Conservation (phyloP, 2,888 invertebrate species). For the Tipula confusa region DNA sequence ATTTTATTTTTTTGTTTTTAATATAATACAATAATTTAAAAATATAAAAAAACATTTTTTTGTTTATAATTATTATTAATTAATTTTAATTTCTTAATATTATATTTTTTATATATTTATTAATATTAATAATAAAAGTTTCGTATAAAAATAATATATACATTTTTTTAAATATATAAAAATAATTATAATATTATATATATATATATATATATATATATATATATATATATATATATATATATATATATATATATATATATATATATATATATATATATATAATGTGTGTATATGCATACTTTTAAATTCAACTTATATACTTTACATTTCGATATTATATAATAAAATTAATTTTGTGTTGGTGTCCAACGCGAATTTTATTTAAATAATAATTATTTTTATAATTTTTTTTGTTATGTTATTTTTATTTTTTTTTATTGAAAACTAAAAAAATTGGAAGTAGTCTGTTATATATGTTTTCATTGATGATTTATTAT, state of each 20-base stretch:
- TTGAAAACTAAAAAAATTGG: slow-evolving; percentile 16
- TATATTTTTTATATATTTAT: not conserved
- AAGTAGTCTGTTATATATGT: not conserved
- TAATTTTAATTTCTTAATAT: not conserved
- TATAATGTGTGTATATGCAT: too few species aligned
- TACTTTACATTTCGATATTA: slow-evolving; percentile 13
- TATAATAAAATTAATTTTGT: not conserved
- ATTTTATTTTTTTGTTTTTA: not conserved
- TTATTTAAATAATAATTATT: slow-evolving; percentile 7
- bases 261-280: not conserved
- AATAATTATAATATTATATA: not conserved
- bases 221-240: not conserved
- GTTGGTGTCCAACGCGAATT: not conserved
- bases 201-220: slow-evolving; percentile 3
- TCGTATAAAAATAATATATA: slow-evolving; percentile 25
- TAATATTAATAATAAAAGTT: slow-evolving; percentile 12
- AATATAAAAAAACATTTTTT: not conserved
- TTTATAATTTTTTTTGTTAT: not conserved
- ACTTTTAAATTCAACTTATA: slow-evolving; percentile 21
- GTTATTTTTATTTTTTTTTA: not conserved
- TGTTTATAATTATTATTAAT: not conserved
- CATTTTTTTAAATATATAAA: slow-evolving; percentile 15
- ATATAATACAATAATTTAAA: slow-evolving; percentile 25
- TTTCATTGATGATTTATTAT: not conserved
- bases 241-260: not conserved